These are phyloP conservation scores for Kryptolebias marmoratus DNA, from an alignment of 2,113 vertebrate genomes.

Conservation along the genomic window DNA sequence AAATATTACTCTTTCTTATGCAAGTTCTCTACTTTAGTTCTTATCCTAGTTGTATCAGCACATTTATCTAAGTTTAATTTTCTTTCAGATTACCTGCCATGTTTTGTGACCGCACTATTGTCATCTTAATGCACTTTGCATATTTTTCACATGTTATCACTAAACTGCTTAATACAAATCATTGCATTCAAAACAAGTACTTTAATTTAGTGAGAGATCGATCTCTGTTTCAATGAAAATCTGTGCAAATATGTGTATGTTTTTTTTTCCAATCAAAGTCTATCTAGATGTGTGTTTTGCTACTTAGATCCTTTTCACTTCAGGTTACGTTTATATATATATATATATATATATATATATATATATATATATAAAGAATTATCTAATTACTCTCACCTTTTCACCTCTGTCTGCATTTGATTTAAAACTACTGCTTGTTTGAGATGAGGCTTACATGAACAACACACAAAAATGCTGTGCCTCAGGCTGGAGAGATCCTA, in stretches of 20 bases:
- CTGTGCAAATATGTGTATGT: slow-evolving; percentile 1
- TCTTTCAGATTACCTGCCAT: slow-evolving; percentile 58
- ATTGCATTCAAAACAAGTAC: slow-evolving; percentile 46
- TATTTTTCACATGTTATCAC: slow-evolving; percentile 58
- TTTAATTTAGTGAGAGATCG: slow-evolving; percentile 49
- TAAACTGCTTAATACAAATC: slow-evolving; percentile 62
- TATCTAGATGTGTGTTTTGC: slow-evolving; percentile 34
- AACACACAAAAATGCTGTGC: slow-evolving; percentile 48
- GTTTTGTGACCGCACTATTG: slow-evolving; percentile 51
- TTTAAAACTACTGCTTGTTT: slow-evolving; percentile 21
- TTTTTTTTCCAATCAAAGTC: slow-evolving; percentile 25
- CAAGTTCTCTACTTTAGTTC: slow-evolving; percentile 47
- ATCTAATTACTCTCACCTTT: slow-evolving; percentile 50
- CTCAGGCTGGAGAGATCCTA: slow-evolving; percentile 36
- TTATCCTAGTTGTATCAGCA: slow-evolving; percentile 59
- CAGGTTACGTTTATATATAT: slow-evolving; percentile 39
- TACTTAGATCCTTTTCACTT: slow-evolving; percentile 28
- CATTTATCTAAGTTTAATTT: slow-evolving; percentile 64
- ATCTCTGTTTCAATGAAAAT: slow-evolving; percentile 49
- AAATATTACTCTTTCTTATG: slow-evolving; percentile 47
- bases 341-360: slow-evolving; percentile 42
- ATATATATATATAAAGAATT: slow-evolving; percentile 32
- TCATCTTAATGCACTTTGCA: slow-evolving; percentile 63
- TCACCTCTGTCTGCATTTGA: slow-evolving; percentile 50
- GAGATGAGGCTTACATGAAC: slow-evolving; percentile 38